Base-by-base conservation (phyloP, 2,797 vertebrate species). In the Brachyalestes nurse region DNA sequence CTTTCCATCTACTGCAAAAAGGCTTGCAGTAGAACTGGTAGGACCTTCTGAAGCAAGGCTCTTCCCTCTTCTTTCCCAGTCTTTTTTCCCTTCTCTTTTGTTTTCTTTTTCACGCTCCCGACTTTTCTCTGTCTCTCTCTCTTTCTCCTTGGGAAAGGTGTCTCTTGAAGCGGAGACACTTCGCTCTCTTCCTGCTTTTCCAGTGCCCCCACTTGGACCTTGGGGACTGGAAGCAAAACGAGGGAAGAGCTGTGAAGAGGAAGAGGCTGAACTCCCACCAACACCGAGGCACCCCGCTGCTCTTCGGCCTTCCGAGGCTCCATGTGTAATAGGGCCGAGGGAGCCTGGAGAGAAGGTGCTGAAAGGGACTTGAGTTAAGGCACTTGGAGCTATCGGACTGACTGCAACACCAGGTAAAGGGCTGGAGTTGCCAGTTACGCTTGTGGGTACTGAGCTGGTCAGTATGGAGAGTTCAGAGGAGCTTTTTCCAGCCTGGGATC, bases 61-160 rank as follows among this genome's bases (percentile, higher is more conserved):
- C 90, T 96, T 97, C 73, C 93, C 96, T 91, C 94, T 95, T 87
- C 95, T 97, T 88, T 98, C 97, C 79, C 90, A 84, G 51, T 95
- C 95, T 83, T 97, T 99, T 85, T 94, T 93, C 13, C 86, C 90
- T 57, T 95, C 94, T 83, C 90, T 94, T 84, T 99, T 99, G 88
- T 99, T 98, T 88, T 99, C 97, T 86, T 99, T 99, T 80, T 98
- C 97, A 82, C 95, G 93, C 78, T 98, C 97, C 80, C 95, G 87
- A 81, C 93, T 96, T 88, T 95, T 95, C 88, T 98, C 97, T 23
- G 91, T 93, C 83, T 97, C 93, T 93, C 95, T 93, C 91, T 97
- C 95, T 94, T 95, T 97, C 85, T 97, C 97, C 85, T 92, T 94
- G 72, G 88, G 47, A 86, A 81, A 61, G 16, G 88, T 77, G 0